Evolutionary conservation across 2,113 vertebrate species (phyloP).

Genomic region (Rynchops niger): DNA sequence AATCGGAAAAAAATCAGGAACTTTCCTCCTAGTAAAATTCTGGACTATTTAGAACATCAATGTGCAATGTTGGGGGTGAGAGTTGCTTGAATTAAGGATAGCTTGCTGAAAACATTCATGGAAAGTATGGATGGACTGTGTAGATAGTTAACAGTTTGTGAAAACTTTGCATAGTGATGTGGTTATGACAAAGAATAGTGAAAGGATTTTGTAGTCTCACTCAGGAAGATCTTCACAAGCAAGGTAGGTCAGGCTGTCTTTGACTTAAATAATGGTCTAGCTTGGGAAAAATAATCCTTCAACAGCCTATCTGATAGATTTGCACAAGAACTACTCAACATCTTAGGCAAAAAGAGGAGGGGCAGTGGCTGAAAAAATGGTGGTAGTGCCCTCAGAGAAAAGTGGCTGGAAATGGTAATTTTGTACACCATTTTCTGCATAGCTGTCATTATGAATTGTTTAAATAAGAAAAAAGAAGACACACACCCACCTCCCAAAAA

Average conservation of each 20-base stretch:
- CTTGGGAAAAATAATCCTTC: not conserved
- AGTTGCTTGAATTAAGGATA: not conserved
- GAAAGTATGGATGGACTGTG: not conserved
- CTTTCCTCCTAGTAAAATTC: not conserved
- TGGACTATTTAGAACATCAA: not conserved
- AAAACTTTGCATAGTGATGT: not conserved
- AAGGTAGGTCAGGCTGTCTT: not conserved
- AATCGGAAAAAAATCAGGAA: not conserved
- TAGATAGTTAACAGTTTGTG: not conserved
- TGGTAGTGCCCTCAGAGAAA: not conserved
- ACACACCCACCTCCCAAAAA: accelerated
- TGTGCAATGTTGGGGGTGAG: not conserved
- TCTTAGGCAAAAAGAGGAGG: not conserved
- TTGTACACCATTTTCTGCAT: not conserved
- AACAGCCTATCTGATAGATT: not conserved
- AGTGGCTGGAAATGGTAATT: not conserved
- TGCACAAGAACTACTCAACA: not conserved
- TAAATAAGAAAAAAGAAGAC: not conserved
- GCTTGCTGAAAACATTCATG: not conserved
- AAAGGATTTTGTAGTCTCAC: not conserved
- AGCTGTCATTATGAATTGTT: not conserved
- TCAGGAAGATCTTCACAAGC: not conserved
- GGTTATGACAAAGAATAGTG: not conserved
- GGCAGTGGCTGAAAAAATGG: not conserved
- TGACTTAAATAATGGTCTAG: not conserved